phyloP scores from a whole-genome alignment of 2,888 invertebrate species.

The Scaptodrosophila latifasciaeformis region DNA sequence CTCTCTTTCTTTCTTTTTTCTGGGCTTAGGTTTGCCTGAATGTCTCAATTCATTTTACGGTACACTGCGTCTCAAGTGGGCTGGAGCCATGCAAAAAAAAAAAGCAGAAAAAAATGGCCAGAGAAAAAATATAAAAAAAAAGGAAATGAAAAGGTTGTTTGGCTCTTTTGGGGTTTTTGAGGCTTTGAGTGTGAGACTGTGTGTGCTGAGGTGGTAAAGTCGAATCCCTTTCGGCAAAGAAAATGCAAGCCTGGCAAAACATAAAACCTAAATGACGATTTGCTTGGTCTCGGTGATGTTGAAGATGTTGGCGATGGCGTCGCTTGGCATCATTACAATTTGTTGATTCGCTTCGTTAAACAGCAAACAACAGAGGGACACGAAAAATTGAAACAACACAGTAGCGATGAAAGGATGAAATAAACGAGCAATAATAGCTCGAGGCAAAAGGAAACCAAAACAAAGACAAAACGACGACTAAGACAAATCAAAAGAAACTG shows the following conservation, averaged over 20 bases:
- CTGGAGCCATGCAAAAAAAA: conserved; percentile 1
- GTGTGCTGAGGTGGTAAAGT: not conserved
- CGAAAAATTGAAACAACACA: conserved; percentile 3
- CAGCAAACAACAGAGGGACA: conserved; percentile 51
- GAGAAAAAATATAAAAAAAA: not conserved
- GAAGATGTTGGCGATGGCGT: conserved; percentile 15
- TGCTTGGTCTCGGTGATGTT: conserved; percentile 7
- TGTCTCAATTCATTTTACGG: conserved; percentile 68
- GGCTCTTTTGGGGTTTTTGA: too few species aligned
- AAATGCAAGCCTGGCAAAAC: conserved; percentile 64
- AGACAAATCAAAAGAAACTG: conserved; percentile 23
- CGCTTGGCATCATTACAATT: conserved; percentile 67
- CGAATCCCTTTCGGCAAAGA: conserved; percentile 23
- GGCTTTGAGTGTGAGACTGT: not conserved
- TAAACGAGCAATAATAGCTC: not conserved
- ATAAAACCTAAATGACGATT: conserved; percentile 18
- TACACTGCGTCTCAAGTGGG: conserved; percentile 61
- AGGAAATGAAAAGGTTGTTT: too few species aligned
- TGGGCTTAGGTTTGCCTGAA: conserved; percentile 35
- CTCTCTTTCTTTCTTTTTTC: not conserved
- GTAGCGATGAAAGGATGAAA: conserved; percentile 1
- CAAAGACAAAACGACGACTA: conserved; percentile 15
- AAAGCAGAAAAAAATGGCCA: conserved; percentile 14
- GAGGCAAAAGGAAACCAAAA: conserved; percentile 2
- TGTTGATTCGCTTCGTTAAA: conserved; percentile 70